Evolutionary conservation across 2,113 vertebrate species (phyloP).

Genomic region (Leucosticte australis): DNA sequence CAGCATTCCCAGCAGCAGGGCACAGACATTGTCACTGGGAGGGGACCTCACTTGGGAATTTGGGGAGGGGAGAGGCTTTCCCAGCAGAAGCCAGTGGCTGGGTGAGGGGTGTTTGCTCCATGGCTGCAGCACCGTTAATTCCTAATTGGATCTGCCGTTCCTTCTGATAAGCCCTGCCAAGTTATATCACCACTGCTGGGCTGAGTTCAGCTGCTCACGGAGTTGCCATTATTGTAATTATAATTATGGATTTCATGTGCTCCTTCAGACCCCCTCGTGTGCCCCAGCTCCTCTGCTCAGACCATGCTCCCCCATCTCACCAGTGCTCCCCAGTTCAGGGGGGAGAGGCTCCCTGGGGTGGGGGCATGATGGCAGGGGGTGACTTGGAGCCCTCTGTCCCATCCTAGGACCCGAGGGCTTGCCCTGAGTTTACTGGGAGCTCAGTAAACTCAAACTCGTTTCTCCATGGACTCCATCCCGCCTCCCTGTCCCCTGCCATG

Average conservation of each 20-base stretch:
- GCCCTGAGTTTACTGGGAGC: not conserved
- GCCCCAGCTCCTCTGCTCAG: accelerated
- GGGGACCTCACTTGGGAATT: not conserved
- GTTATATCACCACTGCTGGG: not conserved
- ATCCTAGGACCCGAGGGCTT: not conserved
- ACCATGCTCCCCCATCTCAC: accelerated
- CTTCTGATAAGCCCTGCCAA: constrained; percentile 7
- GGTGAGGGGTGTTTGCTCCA: not conserved
- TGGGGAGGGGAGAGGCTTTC: not conserved
- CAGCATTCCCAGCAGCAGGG: accelerated
- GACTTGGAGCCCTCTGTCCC: not conserved
- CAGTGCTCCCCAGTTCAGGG: not conserved
- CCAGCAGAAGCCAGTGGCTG: accelerated
- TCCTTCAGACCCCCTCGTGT: not conserved
- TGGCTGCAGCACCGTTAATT: not conserved
- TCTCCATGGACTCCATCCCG: accelerated
- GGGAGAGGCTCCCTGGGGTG: not conserved
- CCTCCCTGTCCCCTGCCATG: not conserved
- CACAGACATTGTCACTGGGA: not conserved
- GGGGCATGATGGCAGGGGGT: accelerated
- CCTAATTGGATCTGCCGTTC: not conserved
- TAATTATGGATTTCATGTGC: not conserved
- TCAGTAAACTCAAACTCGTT: not conserved
- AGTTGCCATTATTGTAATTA: not conserved
- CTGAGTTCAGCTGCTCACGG: not conserved